These are phyloP conservation scores for Leptinotarsa haldemani DNA, from an alignment of 2,888 invertebrate genomes.

Conservation along the genomic window DNA sequence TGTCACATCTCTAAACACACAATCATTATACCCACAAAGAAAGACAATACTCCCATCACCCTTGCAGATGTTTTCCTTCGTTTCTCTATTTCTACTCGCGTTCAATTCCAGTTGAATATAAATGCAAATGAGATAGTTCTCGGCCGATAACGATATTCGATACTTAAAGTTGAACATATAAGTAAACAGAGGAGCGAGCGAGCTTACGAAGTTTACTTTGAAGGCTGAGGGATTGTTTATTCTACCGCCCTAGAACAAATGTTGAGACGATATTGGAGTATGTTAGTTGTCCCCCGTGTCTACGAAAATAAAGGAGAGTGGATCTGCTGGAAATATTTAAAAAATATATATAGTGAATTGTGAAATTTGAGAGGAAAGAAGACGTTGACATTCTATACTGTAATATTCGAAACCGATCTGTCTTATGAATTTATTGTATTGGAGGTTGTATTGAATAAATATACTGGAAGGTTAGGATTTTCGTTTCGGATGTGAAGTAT, in stretches of 20 bases:
- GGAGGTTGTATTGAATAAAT: too few relatives aligned
- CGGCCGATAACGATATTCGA: constrained; percentile 20
- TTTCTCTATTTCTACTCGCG: background rate
- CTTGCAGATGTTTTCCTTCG: background rate
- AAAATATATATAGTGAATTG: background rate
- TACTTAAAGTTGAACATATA: constrained; percentile 17
- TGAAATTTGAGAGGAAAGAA: background rate
- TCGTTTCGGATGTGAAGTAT: too few relatives aligned
- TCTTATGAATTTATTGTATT: too few relatives aligned
- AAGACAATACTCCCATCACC: background rate
- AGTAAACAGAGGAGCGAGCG: constrained; percentile 13
- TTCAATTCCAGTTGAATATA: background rate
- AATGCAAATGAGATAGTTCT: constrained; percentile 16
- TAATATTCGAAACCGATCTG: background rate
- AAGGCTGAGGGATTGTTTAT: constrained; percentile 17
- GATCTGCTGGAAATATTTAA: constrained; percentile 1
- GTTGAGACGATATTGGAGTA: constrained; percentile 14
- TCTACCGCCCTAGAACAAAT: constrained; percentile 17
- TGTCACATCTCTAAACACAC: too few relatives aligned
- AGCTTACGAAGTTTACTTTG: constrained; percentile 11
- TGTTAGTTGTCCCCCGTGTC: constrained; percentile 12
- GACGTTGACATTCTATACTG: background rate
- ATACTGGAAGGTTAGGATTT: too few relatives aligned
- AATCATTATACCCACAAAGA: background rate
- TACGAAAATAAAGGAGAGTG: constrained; percentile 1